Percentiles rank a stretch among this genome's conserved stretches.
These are phyloP conservation scores for Matsumurasca onukii DNA, from an alignment of 1,140 invertebrate species.

Conservation along the genomic window DNA sequence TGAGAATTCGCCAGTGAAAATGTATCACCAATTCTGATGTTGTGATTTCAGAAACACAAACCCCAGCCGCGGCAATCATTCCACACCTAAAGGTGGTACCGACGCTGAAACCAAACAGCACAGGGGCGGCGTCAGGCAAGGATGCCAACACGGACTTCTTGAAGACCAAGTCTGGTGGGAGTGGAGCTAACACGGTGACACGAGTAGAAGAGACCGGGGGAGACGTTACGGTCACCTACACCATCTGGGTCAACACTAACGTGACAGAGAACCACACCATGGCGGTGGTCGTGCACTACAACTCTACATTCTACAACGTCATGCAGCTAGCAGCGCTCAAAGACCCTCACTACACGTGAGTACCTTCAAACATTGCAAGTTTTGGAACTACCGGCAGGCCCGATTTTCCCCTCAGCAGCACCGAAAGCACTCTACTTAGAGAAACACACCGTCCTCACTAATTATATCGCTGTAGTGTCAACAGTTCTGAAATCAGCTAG, in stretches of 20 bases:
- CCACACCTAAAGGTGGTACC: constrained; percentile 11
- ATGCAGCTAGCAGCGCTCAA: constrained; percentile 82
- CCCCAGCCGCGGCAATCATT: constrained; percentile 24
- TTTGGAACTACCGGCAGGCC: no score
- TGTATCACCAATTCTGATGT: no score
- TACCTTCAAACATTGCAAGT: constrained; percentile 13
- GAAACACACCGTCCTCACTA: no score
- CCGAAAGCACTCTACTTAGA: no score
- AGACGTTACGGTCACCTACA: constrained; percentile 75
- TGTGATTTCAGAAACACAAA: constrained; percentile 24
- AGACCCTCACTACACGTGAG: constrained; percentile 53
- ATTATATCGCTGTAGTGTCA: no score
- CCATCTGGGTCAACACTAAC: constrained; percentile 82
- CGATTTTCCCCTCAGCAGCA: no score
- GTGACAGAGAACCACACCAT: constrained; percentile 73
- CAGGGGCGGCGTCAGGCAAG: background rate
- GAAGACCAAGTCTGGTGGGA: background rate
- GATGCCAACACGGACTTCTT: background rate
- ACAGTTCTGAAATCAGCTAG: no score
- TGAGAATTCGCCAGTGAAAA: no score
- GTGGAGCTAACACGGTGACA: constrained; percentile 1
- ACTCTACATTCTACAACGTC: constrained; percentile 80
- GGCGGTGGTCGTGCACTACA: constrained; percentile 63
- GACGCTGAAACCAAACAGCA: background rate
- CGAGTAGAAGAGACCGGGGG: background rate